These are phyloP conservation scores for Aegithalos caudatus DNA, from an alignment of 2,113 vertebrate species.

Conservation along the genomic window DNA sequence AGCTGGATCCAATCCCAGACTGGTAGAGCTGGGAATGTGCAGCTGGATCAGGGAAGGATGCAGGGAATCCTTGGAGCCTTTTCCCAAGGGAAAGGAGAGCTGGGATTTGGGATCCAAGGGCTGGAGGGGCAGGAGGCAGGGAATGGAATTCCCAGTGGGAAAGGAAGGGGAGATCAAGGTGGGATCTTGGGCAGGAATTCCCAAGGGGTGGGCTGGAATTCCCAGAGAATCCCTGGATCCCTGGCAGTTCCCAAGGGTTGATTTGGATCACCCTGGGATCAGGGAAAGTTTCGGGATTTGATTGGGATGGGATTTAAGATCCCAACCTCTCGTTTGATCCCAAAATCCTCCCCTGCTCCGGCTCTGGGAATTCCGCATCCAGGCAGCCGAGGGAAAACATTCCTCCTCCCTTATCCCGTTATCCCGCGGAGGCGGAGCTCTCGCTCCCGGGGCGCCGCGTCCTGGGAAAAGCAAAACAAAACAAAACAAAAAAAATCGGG, in stretches of 20 bases:
- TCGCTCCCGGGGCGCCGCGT: fast-evolving
- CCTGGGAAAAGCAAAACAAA: no score
- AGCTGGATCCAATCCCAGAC: no score
- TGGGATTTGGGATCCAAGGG: no score
- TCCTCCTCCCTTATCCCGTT: not conserved
- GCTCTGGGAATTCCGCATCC: not conserved
- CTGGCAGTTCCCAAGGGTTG: not conserved
- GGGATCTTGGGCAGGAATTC: not conserved
- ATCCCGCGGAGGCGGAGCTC: not conserved
- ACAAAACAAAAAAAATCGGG: not conserved
- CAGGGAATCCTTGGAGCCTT: no score
- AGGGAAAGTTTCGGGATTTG: fast-evolving
- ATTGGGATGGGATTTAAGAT: fast-evolving
- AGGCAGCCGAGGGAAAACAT: fast-evolving
- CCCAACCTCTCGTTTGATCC: not conserved
- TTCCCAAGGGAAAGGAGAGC: no score
- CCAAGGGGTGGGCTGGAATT: not conserved
- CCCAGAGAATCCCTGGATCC: not conserved
- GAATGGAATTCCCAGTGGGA: no score
- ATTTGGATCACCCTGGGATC: fast-evolving
- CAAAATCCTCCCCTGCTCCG: fast-evolving
- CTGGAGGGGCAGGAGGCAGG: not conserved
- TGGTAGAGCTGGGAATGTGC: no score
- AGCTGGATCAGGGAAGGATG: no score
- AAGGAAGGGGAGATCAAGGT: not conserved